phyloP scores from a whole-genome alignment of 1,140 invertebrate genomes.

The Spodoptera litura region DNA sequence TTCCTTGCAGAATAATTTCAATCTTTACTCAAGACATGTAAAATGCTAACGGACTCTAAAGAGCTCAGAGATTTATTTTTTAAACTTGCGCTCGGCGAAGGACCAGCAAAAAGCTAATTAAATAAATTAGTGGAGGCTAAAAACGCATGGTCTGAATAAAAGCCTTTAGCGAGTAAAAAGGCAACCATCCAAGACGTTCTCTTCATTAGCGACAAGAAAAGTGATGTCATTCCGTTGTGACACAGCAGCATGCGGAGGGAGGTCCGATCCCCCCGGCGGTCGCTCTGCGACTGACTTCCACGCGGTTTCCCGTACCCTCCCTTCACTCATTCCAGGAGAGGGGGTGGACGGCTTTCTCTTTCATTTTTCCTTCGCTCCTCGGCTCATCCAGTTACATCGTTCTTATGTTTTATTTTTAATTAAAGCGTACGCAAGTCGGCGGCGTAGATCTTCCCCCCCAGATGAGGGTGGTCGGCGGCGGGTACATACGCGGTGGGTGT shows the following conservation, averaged over 20 bases:
- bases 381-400: conserved; percentile 86
- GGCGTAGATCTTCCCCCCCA: conserved; percentile 78
- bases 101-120: conserved; percentile 52
- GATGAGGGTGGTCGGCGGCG: conserved; percentile 59
- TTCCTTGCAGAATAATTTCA: conserved; percentile 44
- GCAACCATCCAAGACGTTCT: conserved; percentile 78
- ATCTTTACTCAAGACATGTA: conserved; percentile 34
- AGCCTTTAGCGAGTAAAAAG: conserved; percentile 62
- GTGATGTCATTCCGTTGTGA: conserved; percentile 83
- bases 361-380: conserved; percentile 86
- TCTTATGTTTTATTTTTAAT: conserved; percentile 87
- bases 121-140: conserved; percentile 50
- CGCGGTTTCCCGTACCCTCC: conserved; percentile 68
- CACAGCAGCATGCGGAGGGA: conserved; percentile 76
- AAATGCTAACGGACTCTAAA: conserved; percentile 26
- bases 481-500: conserved; percentile 84
- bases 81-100: conserved; percentile 11
- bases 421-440: conserved; percentile 86
- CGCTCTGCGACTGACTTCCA: conserved; percentile 79
- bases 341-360: conserved; percentile 85
- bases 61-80: conserved; percentile 22
- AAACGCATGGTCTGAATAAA: conserved; percentile 57
- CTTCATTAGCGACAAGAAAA: conserved; percentile 85
- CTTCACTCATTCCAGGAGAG: conserved; percentile 58
- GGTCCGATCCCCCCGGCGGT: conserved; percentile 74